Base-by-base conservation (phyloP, 2,113 vertebrate genomes). In the Diadophis punctatus region DNA sequence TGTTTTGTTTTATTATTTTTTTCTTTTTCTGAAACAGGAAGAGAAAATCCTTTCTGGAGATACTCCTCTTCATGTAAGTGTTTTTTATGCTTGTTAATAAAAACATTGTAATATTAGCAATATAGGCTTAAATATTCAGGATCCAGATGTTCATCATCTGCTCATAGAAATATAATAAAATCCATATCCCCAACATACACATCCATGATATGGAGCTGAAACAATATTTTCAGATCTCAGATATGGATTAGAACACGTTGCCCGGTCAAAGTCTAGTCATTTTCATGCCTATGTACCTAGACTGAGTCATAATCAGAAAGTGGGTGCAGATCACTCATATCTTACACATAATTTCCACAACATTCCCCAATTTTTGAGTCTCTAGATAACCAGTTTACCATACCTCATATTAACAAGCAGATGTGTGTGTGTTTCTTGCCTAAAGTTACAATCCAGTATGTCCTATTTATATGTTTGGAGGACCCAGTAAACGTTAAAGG, bases 1-100 rank as follows among this genome's bases (percentile, higher is more conserved):
- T 30, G 23, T 90, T 90, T 94, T 91, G 84, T 94, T 63, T 93
- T 4, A 63, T 14, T 89, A 53, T 91, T 89, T 87, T 86, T 91
- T 90, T 34, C 46, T 87, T 90, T 90, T 88, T 88, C 87, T 55
- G 20, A 87, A 93, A 92, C 93, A 98, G 97, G 96, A 96, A 96
- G 93, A 93, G 92, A 93, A 96, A 96, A 96, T 93, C 93, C 88
- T 89, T 96, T 95, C 96, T 95, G 93, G 95, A 97, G 95, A 97
- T 92, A 96, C 92, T 96, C 95, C 95, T 95, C 95, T 96, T 96
- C 96, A 96, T 85, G 97, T 98, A 97, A 98, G 97, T 98, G 96
- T 93, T 94, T 68, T 48, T 96, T 95, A 96, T 90, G 55, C 93
- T 96, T 94, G 91, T 95, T 96, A 96, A 94, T 95, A 89, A 96